These are phyloP conservation scores for Phoxinus dragarum DNA, from an alignment of 2,797 vertebrate species.

Conservation along the genomic window DNA sequence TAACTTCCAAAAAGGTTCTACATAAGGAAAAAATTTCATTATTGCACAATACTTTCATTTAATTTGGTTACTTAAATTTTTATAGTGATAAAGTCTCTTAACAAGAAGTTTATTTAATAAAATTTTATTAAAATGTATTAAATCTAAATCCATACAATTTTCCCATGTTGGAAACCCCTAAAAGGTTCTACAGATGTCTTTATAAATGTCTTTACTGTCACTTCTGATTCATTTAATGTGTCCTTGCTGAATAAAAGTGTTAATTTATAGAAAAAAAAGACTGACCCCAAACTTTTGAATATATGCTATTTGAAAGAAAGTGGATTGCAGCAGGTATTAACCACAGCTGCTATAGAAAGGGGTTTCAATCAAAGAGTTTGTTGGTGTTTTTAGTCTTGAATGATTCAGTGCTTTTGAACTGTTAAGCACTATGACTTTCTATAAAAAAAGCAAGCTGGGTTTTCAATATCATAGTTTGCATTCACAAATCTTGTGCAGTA, in stretches of 20 bases:
- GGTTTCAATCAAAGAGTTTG: not conserved
- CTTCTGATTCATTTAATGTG: not conserved
- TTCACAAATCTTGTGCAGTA: not conserved
- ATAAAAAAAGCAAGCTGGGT: not conserved
- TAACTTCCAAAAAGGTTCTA: not conserved
- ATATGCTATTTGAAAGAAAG: not conserved
- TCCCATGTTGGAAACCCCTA: not conserved
- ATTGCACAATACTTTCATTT: too few relatives aligned
- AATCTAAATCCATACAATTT: not conserved
- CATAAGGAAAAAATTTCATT: not conserved
- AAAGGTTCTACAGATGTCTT: not conserved
- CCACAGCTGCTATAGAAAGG: too few relatives aligned
- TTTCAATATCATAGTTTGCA: constrained; percentile 8
- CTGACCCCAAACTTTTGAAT: not conserved
- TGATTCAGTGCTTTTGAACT: not conserved
- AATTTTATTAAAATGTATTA: not conserved
- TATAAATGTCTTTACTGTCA: too few relatives aligned
- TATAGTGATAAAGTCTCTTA: not conserved
- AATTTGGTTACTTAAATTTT: not conserved
- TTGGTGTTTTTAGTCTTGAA: not conserved
- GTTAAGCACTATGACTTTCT: not conserved
- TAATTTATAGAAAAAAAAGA: not conserved
- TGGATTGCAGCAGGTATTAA: too few relatives aligned
- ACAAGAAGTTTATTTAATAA: not conserved
- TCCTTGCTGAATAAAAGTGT: not conserved